Evolutionary conservation across 2,888 invertebrate species (phyloP).

Genomic region (Eupithecia exiguata): DNA sequence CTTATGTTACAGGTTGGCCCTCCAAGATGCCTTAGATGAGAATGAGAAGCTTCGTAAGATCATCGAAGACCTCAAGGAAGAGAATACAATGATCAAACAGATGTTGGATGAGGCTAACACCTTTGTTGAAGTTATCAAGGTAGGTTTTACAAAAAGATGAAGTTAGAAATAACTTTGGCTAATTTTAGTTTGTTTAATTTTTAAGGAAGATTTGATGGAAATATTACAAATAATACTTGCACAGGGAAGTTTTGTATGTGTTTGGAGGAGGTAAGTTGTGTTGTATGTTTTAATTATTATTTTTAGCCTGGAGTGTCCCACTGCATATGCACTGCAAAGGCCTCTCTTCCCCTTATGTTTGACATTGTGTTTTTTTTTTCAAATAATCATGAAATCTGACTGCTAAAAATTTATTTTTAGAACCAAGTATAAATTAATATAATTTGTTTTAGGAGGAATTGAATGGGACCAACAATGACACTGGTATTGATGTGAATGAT

Average conservation of each 20-base stretch:
- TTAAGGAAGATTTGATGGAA: neutral
- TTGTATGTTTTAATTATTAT: neutral
- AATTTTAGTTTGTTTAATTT: neutral
- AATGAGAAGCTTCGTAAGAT: slow-evolving; percentile 84
- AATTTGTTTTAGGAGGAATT: slow-evolving; percentile 82
- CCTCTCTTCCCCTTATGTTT: neutral
- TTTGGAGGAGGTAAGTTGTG: neutral
- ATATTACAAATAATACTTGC: neutral
- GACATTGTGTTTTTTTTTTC: neutral
- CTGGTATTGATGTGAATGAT: slow-evolving; percentile 80
- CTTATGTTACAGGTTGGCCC: slow-evolving; percentile 78
- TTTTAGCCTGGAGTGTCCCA: neutral
- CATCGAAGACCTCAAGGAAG: slow-evolving; percentile 83
- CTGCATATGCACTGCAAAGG: neutral
- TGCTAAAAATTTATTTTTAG: neutral
- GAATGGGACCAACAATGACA: slow-evolving; percentile 83
- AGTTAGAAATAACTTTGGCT: neutral
- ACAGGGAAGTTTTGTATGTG: neutral
- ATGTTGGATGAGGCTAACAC: slow-evolving; percentile 90
- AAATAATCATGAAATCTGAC: neutral
- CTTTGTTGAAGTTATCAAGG: slow-evolving; percentile 90
- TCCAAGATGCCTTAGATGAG: slow-evolving; percentile 89
- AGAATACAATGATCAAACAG: slow-evolving; percentile 86
- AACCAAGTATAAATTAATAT: neutral
- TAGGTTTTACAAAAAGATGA: slow-evolving; percentile 52